A percentile compares a stretch with the other conserved stretches of the same genome.
Evolutionary conservation across 30 jellyfish, hydroid and myxozoan genomes (phyloP).

Genomic region (Aurelia sp.): DNA sequence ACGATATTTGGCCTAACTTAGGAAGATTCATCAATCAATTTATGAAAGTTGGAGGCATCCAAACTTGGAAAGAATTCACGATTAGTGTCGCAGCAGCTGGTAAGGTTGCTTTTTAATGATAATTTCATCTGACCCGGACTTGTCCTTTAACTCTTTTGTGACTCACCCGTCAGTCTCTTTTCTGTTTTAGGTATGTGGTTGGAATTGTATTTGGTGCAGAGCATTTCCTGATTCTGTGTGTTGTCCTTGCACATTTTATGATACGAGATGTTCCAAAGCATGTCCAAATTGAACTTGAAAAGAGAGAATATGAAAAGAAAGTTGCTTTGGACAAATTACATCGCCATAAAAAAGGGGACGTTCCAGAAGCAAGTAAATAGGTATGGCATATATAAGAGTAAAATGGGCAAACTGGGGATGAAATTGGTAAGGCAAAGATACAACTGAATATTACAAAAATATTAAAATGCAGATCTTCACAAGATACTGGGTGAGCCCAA

Average conservation of each 20-base stretch:
- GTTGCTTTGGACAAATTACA: constrained; percentile 28
- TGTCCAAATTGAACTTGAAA: constrained; percentile 83
- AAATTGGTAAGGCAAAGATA: not conserved
- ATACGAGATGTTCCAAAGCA: constrained; percentile 74
- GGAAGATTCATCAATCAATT: no score
- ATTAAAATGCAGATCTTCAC: no score
- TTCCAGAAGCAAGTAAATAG: not conserved
- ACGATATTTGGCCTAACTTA: no score
- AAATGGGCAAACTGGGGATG: not conserved
- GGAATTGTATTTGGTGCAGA: constrained; percentile 94
- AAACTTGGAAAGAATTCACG: no score
- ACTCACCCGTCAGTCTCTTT: not conserved
- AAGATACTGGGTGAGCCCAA: no score
- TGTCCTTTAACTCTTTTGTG: not conserved
- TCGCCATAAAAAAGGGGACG: not conserved
- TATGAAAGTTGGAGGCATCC: no score
- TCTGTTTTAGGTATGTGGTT: constrained; percentile 80
- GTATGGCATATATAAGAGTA: not conserved
- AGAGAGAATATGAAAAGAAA: constrained; percentile 81
- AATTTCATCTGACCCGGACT: no score
- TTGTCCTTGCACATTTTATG: constrained; percentile 80
- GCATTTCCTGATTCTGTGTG: constrained; percentile 76
- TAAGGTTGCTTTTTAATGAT: no score
- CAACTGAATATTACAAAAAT: not conserved
- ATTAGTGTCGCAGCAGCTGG: no score